These are phyloP conservation scores for Julus scandinavius DNA, from an alignment of 2,888 invertebrate species.

Conservation along the genomic window DNA sequence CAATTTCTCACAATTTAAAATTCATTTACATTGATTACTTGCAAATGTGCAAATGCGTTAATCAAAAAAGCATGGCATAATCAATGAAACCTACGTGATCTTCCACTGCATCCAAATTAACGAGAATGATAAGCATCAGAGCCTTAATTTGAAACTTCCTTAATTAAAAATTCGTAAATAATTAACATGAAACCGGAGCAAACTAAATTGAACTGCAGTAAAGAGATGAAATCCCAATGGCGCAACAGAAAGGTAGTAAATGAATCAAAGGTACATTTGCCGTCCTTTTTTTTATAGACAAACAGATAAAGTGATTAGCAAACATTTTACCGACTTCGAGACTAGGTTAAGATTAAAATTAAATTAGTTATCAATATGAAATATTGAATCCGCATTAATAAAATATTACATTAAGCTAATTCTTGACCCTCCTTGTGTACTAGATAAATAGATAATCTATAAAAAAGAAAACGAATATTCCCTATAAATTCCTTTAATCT, in stretches of 20 bases:
- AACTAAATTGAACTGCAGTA: background rate
- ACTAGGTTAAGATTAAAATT: background rate
- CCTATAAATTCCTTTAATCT: too few species aligned
- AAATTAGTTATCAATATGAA: background rate
- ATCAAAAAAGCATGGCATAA: too few species aligned
- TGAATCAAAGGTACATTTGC: constrained; percentile 7
- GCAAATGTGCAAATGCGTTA: too few species aligned
- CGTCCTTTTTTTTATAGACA: background rate
- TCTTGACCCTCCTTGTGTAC: background rate
- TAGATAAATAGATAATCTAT: too few species aligned
- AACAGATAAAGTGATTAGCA: background rate
- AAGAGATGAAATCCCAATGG: constrained; percentile 21
- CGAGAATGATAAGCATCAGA: background rate
- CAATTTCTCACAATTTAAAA: too few species aligned
- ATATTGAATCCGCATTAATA: too few species aligned
- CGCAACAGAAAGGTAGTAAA: background rate
- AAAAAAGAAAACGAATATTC: too few species aligned
- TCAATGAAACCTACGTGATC: background rate
- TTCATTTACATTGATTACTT: too few species aligned
- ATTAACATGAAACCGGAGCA: background rate
- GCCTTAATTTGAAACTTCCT: background rate
- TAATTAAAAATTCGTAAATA: constrained; percentile 12
- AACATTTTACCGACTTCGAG: background rate
- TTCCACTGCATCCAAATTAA: background rate
- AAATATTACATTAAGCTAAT: too few species aligned